Evolutionary conservation across 2,797 vertebrate species (phyloP), one percentile per base, ranked within the genome.

Genomic region (Chelon labrosus): DNA sequence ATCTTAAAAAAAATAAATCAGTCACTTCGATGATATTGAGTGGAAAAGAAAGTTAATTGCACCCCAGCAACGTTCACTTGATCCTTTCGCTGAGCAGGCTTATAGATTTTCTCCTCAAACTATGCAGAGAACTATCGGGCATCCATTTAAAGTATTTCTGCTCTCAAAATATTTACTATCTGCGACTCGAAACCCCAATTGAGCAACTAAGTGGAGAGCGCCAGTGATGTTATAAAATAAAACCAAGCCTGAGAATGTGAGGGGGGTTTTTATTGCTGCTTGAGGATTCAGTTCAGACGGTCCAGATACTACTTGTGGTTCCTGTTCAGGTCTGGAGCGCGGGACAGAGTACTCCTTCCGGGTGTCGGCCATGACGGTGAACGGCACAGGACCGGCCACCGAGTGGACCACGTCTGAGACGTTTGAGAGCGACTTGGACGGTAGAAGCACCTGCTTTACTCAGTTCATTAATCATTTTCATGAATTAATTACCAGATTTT

Each of bases 341-440:
- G 97, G 97, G 0, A 99, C 97, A 0, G 98, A 99, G 74, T 99
- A 99, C 89, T 96, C 97, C 31, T 96, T 99, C 85, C 90, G 97
- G 0, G 95, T 98, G 17, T 95, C 97, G 0, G 97, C 97, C 42
- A 86, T 98, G 70, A 99, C 97, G 0, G 72, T 97, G 3, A 99
- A 99, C 0, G 98, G 98, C 1, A 97, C 97, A 0, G 97, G 98
- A 13, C 97, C 96, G 0, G 95, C 96, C 62, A 98, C 97, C 0
- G 98, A 99, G 44, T 99, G 97, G 98, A 80, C 92, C 12, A 87
- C 96, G 0, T 92, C 96, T 0, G 98, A 99, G 91, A 99, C 98
- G 0, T 99, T 99, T 80, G 97, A 99, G 93, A 99, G 96, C 11
- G 98, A 99, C 83, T 92, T 99, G 47, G 98, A 99, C 2, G 98